Conservation (phyloP, 1,140 invertebrate genomes). For the Drosophila sp. region DNA sequence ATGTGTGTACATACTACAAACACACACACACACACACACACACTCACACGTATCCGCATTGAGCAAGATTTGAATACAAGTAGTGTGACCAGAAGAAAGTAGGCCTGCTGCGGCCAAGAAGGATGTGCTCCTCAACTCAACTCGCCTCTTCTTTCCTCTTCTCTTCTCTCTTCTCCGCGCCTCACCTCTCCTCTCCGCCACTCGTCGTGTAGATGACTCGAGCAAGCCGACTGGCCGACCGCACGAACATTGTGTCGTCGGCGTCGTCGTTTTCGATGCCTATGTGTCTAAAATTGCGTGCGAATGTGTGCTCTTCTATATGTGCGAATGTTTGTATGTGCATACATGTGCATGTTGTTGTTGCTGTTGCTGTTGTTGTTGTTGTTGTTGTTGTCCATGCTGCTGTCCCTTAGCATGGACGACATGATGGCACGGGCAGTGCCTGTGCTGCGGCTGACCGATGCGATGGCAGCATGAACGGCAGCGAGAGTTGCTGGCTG, state of each 20-base stretch:
- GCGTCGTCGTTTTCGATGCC: conserved; percentile 54
- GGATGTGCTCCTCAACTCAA: conserved; percentile 59
- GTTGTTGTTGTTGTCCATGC: conserved; percentile 43
- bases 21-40: conserved; percentile 31
- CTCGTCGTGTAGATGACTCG: neutral
- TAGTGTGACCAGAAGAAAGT: conserved; percentile 70
- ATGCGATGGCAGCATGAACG: conserved; percentile 56
- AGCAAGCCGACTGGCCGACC: conserved; percentile 53
- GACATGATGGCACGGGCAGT: conserved; percentile 30
- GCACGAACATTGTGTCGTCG: conserved; percentile 71
- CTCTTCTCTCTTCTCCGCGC: neutral
- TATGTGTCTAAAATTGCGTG: conserved; percentile 50
- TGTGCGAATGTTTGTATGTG: conserved; percentile 20
- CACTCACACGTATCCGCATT: conserved; percentile 33
- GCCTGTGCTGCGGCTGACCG: conserved; percentile 67
- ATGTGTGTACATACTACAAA: conserved; percentile 6
- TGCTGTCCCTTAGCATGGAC: conserved; percentile 42
- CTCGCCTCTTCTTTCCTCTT: neutral
- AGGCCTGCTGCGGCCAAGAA: conserved; percentile 68
- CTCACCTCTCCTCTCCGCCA: neutral
- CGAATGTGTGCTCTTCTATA: conserved; percentile 9
- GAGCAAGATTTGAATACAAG: conserved; percentile 61
- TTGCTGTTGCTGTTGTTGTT: conserved; percentile 49
- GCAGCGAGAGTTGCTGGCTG: conserved; percentile 50
- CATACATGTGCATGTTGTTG: conserved; percentile 27